A percentile compares a stretch with the other conserved stretches of the same genome.
These are phyloP conservation scores for Camptogramma bilineatum DNA, from an alignment of 2,888 invertebrate genomes.

Conservation along the genomic window DNA sequence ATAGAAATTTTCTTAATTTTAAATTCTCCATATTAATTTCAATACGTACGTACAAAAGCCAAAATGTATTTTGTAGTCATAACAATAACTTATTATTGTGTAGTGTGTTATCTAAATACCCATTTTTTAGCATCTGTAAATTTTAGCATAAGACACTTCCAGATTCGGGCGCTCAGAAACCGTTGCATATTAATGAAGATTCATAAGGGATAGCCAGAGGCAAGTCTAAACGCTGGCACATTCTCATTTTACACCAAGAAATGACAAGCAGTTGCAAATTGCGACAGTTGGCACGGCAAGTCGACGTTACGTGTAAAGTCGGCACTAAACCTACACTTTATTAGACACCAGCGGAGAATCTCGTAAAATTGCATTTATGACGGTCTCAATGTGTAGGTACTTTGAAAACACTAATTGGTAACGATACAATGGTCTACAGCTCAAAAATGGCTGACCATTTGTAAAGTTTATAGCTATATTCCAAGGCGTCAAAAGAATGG, in stretches of 20 bases:
- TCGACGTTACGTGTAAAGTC: slow-evolving; percentile 58
- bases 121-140: too few species aligned
- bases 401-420: slow-evolving; percentile 67
- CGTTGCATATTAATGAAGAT: too few species aligned
- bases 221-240: background rate
- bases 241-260: background rate
- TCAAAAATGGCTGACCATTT: slow-evolving; percentile 39
- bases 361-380: slow-evolving; percentile 70
- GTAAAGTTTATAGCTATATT: slow-evolving; percentile 42
- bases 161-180: too few species aligned
- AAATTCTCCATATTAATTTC: too few species aligned
- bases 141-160: too few species aligned
- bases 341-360: slow-evolving; percentile 62
- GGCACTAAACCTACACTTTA: slow-evolving; percentile 65
- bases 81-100: too few species aligned
- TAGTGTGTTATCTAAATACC: too few species aligned
- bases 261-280: slow-evolving; percentile 17
- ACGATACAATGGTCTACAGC: slow-evolving; percentile 49
- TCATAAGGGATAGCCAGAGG: background rate
- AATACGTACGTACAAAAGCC: too few species aligned
- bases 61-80: too few species aligned
- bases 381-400: slow-evolving; percentile 55
- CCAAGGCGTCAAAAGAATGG: slow-evolving; percentile 46
- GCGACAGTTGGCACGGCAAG: slow-evolving; percentile 32
- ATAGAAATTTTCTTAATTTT: too few species aligned